Base-by-base conservation (phyloP, 2,113 vertebrate genomes). In the Microcebus lehilahytsara region DNA sequence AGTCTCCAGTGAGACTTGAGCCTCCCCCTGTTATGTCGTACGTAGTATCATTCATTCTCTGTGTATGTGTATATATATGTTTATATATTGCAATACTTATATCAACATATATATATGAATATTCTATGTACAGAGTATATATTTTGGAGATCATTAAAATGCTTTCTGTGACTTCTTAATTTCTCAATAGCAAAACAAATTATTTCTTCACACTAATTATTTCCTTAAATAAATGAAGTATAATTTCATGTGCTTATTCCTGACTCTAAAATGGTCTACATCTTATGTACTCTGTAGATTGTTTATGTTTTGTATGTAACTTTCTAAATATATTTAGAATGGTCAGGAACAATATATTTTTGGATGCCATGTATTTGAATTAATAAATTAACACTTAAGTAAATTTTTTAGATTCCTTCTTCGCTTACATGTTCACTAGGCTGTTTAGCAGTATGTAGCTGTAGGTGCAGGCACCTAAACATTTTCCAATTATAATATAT, bases 251-350 rank as follows among this genome's bases (percentile, higher is more conserved):
- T 79, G 71, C 94, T 90, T 34, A 0, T 89, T 95, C 40, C 10
- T 34, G 32, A 3, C 6, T 91, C 77, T 58, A 5, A 51, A 13
- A 34, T 98, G 98, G 98, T 98, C 98, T 98, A 34, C 98, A 98
- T 98, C 98, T 98, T 98, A 98, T 98, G 97, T 99, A 98, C 98
- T 99, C 98, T 98, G 98, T 98, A 98, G 98, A 98, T 91, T 85
- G 97, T 98, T 96, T 97, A 86, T 98, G 98, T 99, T 94, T 97
- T 98, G 98, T 98, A 97, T 98, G 98, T 98, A 98, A 97, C 84
- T 74, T 78, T 95, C 97, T 97, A 83, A 98, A 96, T 97, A 96
- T 67, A 89, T 94, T 13, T 32, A 96, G 97, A 87, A 95, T 90
- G 97, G 97, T 91, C 92, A 97, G 96, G 97, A 97, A 78, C 96